Conservation (phyloP, 1,140 invertebrate species). For the Drosophila jambulina region DNA sequence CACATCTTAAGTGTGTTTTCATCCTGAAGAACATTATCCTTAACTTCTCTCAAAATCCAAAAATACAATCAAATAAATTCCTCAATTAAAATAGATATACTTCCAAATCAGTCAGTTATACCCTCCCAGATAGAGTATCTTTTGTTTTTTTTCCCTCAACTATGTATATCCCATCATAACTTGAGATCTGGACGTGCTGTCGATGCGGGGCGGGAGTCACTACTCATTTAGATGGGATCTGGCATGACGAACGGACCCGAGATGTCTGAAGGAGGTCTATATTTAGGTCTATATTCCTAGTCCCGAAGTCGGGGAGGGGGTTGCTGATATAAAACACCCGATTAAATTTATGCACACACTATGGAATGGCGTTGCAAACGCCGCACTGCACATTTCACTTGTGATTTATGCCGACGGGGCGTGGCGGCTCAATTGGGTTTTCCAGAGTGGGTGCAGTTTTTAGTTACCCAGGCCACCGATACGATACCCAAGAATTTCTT, state of each 20-base stretch:
- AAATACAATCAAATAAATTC: background rate
- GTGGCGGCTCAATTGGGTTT: conserved; percentile 36
- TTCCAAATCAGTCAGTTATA: background rate
- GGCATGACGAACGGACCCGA: conserved; percentile 41
- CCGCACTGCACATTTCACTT: conserved; percentile 63
- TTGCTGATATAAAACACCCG: conserved; percentile 57
- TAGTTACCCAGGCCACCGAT: conserved; percentile 1
- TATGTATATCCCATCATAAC: conserved; percentile 34
- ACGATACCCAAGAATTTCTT: conserved; percentile 65
- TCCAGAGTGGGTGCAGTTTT: conserved; percentile 36
- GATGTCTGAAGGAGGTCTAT: conserved; percentile 35
- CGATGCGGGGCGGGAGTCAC: conserved; percentile 29
- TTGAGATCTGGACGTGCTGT: conserved; percentile 42
- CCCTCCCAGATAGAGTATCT: conserved; percentile 5
- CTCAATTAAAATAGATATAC: background rate
- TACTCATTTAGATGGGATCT: conserved; percentile 33
- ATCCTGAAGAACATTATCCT: no score
- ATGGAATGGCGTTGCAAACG: conserved; percentile 39
- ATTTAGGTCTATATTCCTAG: conserved; percentile 45
- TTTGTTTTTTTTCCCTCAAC: conserved; percentile 7
- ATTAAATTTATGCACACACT: conserved; percentile 70
- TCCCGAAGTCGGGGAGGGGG: conserved; percentile 8
- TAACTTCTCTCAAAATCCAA: background rate
- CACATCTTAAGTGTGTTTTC: no score
- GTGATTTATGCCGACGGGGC: conserved; percentile 70